Conservation (phyloP, 2,113 vertebrate genomes). For the Python bivittatus region DNA sequence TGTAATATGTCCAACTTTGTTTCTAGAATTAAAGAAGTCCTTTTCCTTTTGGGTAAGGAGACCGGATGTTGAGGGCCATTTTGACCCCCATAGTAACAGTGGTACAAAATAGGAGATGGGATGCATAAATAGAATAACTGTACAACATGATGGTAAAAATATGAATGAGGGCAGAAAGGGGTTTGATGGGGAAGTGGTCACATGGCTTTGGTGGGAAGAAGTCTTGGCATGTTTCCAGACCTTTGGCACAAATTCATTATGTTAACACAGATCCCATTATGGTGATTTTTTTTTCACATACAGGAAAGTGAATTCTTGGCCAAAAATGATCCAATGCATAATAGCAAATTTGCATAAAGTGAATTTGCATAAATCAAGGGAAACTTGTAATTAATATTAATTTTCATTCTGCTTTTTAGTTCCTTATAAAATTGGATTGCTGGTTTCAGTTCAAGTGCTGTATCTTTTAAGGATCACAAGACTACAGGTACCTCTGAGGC, state of each 20-base stretch:
- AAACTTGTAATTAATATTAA: neutral
- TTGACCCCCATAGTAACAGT: neutral
- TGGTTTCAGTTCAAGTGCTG: neutral
- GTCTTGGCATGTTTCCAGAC: neutral
- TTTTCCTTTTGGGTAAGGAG: neutral
- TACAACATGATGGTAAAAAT: neutral
- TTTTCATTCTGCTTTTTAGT: neutral
- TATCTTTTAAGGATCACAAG: neutral
- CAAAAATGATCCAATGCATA: neutral
- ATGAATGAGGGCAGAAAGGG: no score
- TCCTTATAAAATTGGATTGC: neutral
- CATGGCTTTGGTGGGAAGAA: neutral
- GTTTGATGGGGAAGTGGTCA: neutral
- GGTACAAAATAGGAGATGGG: neutral
- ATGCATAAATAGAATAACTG: neutral
- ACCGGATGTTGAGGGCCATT: neutral
- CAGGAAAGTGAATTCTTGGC: neutral
- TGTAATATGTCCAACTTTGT: neutral
- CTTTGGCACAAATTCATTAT: neutral
- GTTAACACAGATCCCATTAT: neutral
- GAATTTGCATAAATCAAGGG: neutral
- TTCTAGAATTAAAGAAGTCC: neutral
- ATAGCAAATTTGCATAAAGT: neutral
- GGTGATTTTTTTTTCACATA: neutral
- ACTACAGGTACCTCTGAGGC: neutral